Percentiles rank a stretch among this genome's conserved stretches.
Conservation (phyloP, 92 coral and sea anemone species). For the Parazoanthus swiftii region DNA sequence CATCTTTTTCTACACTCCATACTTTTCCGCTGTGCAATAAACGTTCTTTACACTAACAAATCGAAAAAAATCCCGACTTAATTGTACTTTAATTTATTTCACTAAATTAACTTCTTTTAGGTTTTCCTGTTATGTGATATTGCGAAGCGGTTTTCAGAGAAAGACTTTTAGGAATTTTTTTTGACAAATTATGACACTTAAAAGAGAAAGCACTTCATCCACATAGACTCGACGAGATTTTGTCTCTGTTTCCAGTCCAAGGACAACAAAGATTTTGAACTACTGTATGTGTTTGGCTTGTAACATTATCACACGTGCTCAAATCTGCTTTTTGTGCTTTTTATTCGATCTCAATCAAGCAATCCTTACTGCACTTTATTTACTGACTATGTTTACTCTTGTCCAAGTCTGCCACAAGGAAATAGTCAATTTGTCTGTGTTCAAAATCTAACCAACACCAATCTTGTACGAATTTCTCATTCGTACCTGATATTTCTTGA, state of each 20-base stretch:
- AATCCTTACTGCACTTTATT: background rate
- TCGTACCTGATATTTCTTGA: background rate
- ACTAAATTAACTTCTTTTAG: background rate
- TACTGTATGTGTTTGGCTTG: slow-evolving; percentile 10
- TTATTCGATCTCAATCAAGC: background rate
- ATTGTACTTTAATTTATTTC: background rate
- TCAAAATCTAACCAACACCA: background rate
- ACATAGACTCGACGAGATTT: background rate
- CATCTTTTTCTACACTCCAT: background rate
- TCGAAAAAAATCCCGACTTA: background rate
- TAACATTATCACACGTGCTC: background rate
- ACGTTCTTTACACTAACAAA: background rate
- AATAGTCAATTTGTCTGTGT: background rate
- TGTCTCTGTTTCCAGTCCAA: background rate
- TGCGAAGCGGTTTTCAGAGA: background rate
- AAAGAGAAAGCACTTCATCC: background rate
- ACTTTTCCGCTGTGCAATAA: background rate
- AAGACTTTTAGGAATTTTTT: background rate
- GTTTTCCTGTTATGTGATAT: background rate
- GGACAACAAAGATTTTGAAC: background rate
- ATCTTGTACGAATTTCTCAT: background rate
- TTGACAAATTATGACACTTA: background rate
- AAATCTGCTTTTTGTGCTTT: background rate
- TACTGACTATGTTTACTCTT: background rate
- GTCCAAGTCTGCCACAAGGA: background rate